Conservation (phyloP, 2,113 vertebrate genomes). For the Setophaga coronata region DNA sequence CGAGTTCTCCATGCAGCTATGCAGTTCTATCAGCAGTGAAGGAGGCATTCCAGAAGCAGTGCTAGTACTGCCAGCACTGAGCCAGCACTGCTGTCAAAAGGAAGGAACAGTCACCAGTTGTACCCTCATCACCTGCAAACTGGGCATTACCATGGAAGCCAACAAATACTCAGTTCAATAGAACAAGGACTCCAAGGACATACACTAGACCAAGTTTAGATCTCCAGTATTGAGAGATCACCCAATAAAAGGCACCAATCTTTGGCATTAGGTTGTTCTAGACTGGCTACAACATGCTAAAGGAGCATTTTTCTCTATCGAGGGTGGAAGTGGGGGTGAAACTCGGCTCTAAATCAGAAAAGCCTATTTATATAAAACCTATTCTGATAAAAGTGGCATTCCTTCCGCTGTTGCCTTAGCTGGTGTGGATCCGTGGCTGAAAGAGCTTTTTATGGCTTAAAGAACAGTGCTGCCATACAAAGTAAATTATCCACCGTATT, state of each 20-base stretch:
- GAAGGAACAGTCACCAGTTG: rapidly evolving
- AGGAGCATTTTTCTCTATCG: background rate
- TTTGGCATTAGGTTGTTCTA: background rate
- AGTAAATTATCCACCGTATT: background rate
- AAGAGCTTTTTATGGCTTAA: slow-evolving; percentile 32
- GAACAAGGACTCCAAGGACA: background rate
- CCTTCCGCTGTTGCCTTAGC: slow-evolving; percentile 3
- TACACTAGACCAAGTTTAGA: background rate
- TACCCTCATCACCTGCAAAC: background rate
- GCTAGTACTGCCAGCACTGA: background rate
- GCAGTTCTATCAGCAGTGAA: background rate
- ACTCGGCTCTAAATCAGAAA: background rate
- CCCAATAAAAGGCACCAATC: background rate
- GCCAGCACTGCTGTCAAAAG: background rate
- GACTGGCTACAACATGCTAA: background rate
- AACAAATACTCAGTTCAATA: background rate
- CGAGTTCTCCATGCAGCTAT: background rate
- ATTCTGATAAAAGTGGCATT: slow-evolving; percentile 20
- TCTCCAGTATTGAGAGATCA: background rate
- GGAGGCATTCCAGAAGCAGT: background rate
- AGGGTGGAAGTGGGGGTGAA: background rate
- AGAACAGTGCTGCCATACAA: background rate
- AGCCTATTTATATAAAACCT: slow-evolving; percentile 42
- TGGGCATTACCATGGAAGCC: background rate
- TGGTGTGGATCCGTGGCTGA: background rate